A percentile compares a stretch with the other conserved stretches of the same genome.
phyloP scores from a whole-genome alignment of 2,113 vertebrate genomes.

The Bufo gargarizans region DNA sequence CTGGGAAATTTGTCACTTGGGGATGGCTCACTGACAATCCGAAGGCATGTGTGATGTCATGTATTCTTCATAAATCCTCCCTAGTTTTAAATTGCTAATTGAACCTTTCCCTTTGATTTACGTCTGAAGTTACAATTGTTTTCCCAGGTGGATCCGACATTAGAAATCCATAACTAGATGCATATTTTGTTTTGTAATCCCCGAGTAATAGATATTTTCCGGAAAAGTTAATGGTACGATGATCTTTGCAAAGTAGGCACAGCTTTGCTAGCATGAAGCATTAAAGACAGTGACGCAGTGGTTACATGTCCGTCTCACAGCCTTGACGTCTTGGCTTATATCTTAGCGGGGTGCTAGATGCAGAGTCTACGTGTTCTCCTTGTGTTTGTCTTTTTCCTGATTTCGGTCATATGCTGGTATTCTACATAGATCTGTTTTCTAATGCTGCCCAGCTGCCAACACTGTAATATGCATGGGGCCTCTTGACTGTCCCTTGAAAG shows the following conservation, averaged over 20 bases:
- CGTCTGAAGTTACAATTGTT: constrained; percentile 13
- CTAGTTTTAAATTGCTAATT: neutral
- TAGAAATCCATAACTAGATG: constrained; percentile 15
- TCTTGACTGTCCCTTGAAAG: neutral
- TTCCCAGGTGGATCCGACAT: constrained; percentile 20
- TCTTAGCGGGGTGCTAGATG: neutral
- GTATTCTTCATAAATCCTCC: neutral
- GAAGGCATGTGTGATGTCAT: constrained; percentile 14
- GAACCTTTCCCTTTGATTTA: constrained; percentile 21
- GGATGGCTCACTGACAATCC: neutral
- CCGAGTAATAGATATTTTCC: constrained; percentile 14
- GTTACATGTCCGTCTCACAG: neutral
- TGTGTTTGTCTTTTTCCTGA: no score
- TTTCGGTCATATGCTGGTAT: neutral
- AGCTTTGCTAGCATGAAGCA: neutral
- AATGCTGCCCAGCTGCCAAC: neutral
- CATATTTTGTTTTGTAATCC: constrained; percentile 14
- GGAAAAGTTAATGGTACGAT: neutral
- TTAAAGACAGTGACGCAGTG: neutral
- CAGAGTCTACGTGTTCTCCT: neutral
- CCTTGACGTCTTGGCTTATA: neutral
- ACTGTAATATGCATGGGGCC: neutral
- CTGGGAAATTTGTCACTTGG: neutral
- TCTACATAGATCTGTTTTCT: neutral
- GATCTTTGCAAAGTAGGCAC: constrained; percentile 20